Base-by-base conservation (phyloP, 2,113 vertebrate genomes). In the Leucoraja erinaceus region DNA sequence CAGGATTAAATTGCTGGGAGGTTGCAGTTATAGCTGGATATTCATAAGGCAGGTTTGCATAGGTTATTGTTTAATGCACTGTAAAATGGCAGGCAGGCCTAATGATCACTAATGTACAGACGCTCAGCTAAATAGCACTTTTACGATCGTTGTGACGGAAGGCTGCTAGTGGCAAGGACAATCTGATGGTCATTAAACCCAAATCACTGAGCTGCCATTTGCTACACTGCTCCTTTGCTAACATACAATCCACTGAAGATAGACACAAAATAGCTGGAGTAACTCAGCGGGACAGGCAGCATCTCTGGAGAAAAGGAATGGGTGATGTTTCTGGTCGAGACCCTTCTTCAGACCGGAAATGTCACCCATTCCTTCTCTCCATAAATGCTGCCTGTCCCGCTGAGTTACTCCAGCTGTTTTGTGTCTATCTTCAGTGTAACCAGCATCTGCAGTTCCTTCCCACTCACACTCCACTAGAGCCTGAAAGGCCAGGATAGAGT, bases 71-170 rank as follows among this genome's bases (percentile, higher is more conserved):
- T 91, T 72, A 91, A 91, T 72, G 68, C 90, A 28, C 0, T 91
- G 90, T 63, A 74, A 91, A 72, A 91, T 25, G 68, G 68, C 90
- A 91, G 68, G 33, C 68, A 72, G 33, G 11, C 0, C 90, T 91
- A 72, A 91, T 91, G 90, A 91, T 72, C 11, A 20, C 33, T 91
- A 91, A 91, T 74, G 33, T 31, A 91, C 20, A 28, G 33, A 54
- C 47, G 72, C 90, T 47, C 33, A 5, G 54, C 90, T 72, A 91
- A 91, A 74, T 91, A 72, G 66, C 47, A 47, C 59, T 91, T 91
- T 91, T 91, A 91, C 14, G 68, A 72, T 20, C 10, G 9, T 47
- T 20, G n/a, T 12, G 22, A 54, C 5, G 38, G 31, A 72, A 47
- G 33, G 47, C 20, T 25, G 47, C 54, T 38, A 1, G n/a, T 72